These are phyloP conservation scores for Megaceryle torquata DNA, from an alignment of 2,113 vertebrate genomes.

Conservation along the genomic window DNA sequence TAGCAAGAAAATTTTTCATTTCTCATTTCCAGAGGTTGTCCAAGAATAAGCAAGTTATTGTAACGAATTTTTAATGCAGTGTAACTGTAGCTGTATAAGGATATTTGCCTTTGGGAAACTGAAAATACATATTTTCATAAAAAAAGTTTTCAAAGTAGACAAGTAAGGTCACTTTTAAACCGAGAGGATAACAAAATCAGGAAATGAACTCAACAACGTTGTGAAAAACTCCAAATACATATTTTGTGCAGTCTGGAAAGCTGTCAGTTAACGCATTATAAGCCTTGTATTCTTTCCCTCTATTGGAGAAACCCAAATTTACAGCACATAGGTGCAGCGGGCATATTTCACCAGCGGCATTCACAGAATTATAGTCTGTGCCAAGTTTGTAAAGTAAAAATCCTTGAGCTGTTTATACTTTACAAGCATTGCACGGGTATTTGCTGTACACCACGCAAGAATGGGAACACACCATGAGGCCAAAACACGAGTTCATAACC, in stretches of 20 bases:
- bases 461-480: background rate
- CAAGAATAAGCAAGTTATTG: background rate
- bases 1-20: background rate
- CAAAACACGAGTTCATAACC: background rate
- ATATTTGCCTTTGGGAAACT: background rate
- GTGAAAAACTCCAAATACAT: background rate
- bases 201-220: background rate
- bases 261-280: background rate
- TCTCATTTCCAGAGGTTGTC: background rate
- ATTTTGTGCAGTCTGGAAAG: background rate
- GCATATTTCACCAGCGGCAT: background rate
- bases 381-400: background rate
- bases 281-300: background rate
- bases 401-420: background rate
- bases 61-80: background rate
- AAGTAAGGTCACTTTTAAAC: background rate
- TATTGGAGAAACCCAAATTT: background rate
- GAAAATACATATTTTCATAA: background rate
- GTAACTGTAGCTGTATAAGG: background rate
- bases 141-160: background rate
- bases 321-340: background rate
- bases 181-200: background rate
- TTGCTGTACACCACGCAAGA: background rate
- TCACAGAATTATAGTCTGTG: background rate
- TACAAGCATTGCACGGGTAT: background rate